Base-by-base conservation (phyloP, 2,797 vertebrate species). In the Paguma larvata region DNA sequence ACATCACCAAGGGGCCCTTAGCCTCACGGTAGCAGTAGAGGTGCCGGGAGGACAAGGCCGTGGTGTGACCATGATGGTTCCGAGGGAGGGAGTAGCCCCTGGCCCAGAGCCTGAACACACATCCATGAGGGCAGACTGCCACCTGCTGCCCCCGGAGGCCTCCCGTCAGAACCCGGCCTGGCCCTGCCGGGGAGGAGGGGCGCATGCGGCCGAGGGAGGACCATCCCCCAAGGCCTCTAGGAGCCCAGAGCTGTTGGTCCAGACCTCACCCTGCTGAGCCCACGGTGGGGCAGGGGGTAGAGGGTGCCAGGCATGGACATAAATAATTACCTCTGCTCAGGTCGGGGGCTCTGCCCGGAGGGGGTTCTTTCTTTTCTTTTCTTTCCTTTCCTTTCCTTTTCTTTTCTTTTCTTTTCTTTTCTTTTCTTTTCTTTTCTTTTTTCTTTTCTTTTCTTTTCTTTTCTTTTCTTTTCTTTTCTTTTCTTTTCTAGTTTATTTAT, bases 121-220 rank as follows among this genome's bases (percentile, higher is more conserved):
- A 14, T 18, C 48, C 32, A 12, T 13, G 44, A 73, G 51, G 84
- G 67, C 38, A 21, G 53, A 32, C 72, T 46, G 90, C 56, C 87
- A 32, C 46, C 75, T n/a, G 0, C 41, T 4, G 44, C 18, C 92
- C 62, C 9, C 6, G 5, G 38, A 93, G 72, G 41, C 53, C 90
- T 83, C 75, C 25, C 23, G 27, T 13, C 30, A 65, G 79, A 89
- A 14, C 14, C 56, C 4, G 16, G 65, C 89, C 53, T 23, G 32
- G 48, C 23, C 56, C 30, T 38, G 32, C 59, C 27, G 2, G 63
- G 0, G 32, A 18, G n/a, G 11, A 34, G 25, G 63, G 53, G 13
- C 0, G 1, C 0, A 0, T 1, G 3, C 0, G 1, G 32, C 63
- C 12, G 2, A 13, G 6, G 13, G 14, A 30, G 13, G 27, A 32